Conservation (phyloP, 1,140 invertebrate species). For the Meloidogyne chitwoodi region DNA sequence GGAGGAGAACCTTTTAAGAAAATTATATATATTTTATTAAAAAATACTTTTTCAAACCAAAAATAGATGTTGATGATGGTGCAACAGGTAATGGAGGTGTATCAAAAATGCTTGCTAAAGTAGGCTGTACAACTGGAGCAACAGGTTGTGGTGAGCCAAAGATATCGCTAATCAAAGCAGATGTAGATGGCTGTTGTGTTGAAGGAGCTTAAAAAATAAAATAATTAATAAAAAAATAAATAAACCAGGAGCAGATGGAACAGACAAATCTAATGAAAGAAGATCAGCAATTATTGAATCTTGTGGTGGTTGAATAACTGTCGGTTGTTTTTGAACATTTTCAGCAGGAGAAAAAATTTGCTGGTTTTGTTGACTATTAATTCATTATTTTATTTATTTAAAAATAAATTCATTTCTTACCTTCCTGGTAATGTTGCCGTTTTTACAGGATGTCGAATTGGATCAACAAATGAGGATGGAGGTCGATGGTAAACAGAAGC, state of each 20-base stretch:
- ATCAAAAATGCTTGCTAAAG: conserved; percentile 5
- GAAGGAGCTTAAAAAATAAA: background rate
- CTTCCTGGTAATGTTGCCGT: background rate
- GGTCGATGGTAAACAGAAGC: conserved; percentile 99
- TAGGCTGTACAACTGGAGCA: background rate
- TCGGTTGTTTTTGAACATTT: conserved; percentile 61
- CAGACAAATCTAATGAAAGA: conserved; percentile 81
- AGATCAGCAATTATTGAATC: conserved; percentile 94
- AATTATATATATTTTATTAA: background rate
- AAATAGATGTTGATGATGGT: background rate
- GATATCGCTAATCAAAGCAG: background rate
- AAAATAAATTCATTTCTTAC: background rate
- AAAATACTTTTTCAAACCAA: background rate
- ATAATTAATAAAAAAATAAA: background rate
- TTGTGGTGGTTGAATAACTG: conserved; percentile 78
- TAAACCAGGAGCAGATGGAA: conserved; percentile 65
- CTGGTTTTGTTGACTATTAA: background rate
- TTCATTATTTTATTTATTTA: background rate
- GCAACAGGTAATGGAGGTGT: background rate
- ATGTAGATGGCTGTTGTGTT: background rate
- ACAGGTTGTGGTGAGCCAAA: background rate
- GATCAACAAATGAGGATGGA: conserved; percentile 95
- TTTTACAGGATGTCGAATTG: conserved; percentile 62
- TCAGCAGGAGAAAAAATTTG: conserved; percentile 22
- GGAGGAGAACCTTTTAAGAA: background rate